Evolutionary conservation across 2,888 invertebrate species (phyloP).

Genomic region (Saturnia japonica): DNA sequence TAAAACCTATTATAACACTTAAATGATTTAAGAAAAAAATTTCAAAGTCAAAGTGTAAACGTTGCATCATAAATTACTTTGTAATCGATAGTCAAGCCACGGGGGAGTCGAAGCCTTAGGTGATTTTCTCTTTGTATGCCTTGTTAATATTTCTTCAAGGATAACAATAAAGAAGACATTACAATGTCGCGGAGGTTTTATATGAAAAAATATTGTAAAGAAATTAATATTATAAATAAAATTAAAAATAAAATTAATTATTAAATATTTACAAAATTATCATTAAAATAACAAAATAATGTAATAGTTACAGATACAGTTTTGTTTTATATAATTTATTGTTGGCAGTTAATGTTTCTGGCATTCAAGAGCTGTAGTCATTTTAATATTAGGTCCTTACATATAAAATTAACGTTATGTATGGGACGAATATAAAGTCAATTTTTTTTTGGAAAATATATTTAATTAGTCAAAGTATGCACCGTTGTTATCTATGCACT

Average conservation of each 20-base stretch:
- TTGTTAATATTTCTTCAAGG: neutral
- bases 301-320: too few species aligned
- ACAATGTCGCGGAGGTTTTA: neutral
- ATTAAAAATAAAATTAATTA: too few species aligned
- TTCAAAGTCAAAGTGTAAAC: constrained; percentile 36
- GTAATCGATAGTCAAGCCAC: constrained; percentile 36
- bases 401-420: too few species aligned
- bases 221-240: too few species aligned
- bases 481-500: too few species aligned
- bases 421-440: too few species aligned
- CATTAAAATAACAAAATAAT: neutral
- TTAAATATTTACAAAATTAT: too few species aligned
- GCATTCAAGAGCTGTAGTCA: neutral
- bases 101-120: constrained; percentile 20
- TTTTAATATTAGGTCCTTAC: too few species aligned
- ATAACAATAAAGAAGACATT: neutral
- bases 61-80: constrained; percentile 37
- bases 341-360: neutral
- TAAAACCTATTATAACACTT: neutral
- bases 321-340: too few species aligned
- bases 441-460: too few species aligned
- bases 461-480: too few species aligned
- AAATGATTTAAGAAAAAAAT: constrained; percentile 25
- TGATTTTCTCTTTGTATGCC: constrained; percentile 1
- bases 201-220: too few species aligned